Conservation (phyloP, 2,113 vertebrate species). For the Dasypus novemcinctus region DNA sequence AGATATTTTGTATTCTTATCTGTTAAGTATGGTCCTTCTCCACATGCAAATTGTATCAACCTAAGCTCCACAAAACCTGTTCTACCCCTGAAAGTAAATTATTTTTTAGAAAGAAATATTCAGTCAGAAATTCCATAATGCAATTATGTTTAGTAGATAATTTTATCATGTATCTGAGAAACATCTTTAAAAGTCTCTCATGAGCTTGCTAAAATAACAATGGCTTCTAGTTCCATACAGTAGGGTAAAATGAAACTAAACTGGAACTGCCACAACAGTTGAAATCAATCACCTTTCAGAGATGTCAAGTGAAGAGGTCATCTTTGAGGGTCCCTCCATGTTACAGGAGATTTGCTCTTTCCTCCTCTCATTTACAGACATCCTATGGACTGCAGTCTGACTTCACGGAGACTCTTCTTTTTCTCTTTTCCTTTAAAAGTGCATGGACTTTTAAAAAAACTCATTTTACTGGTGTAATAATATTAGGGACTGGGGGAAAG, state of each 20-base stretch:
- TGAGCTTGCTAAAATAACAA: background rate
- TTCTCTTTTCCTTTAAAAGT: background rate
- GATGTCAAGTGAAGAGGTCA: background rate
- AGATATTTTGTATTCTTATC: background rate
- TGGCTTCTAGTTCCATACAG: background rate
- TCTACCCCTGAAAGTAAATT: background rate
- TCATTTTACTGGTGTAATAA: background rate
- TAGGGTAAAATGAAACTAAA: background rate
- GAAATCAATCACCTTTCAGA: background rate
- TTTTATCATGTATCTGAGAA: background rate
- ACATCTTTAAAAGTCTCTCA: background rate
- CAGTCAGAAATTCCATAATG: background rate
- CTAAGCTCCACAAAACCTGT: background rate
- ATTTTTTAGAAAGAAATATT: background rate
- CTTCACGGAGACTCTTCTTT: background rate
- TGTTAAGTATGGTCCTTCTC: background rate
- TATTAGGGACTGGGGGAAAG: background rate
- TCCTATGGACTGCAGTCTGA: background rate
- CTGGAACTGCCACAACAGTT: background rate
- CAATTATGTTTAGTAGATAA: background rate
- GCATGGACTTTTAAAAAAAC: background rate
- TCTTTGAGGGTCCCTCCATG: fast-evolving
- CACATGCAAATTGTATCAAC: background rate
- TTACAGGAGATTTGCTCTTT: too few relatives aligned
- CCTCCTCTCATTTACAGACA: background rate